Conservation (phyloP, 2,888 invertebrate genomes). For the Linnaemya tessellans region DNA sequence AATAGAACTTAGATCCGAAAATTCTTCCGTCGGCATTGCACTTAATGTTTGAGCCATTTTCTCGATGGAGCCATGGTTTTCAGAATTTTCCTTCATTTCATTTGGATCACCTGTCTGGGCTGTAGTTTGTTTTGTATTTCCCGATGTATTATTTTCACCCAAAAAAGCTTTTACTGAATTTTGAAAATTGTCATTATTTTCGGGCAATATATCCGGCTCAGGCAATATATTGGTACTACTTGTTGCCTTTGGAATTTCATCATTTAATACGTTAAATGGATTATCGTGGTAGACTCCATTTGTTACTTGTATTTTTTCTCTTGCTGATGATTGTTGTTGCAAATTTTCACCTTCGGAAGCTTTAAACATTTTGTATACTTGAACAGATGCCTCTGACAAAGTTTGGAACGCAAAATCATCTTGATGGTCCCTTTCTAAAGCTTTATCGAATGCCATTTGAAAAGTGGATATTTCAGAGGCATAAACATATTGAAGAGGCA, state of each 20-base stretch:
- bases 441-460: conserved; percentile 76
- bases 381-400: conserved; percentile 74
- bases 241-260: background rate
- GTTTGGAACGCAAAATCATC: conserved; percentile 74
- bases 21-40: background rate
- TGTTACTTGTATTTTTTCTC: background rate
- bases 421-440: conserved; percentile 74
- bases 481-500: conserved; percentile 76
- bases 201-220: background rate
- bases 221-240: background rate
- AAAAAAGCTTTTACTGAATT: background rate
- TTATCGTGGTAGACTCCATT: background rate
- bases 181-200: background rate
- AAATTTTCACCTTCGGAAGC: conserved; percentile 65
- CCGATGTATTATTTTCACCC: background rate
- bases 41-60: background rate
- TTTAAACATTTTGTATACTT: conserved; percentile 76
- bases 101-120: background rate
- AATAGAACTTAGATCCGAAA: background rate
- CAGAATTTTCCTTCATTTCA: background rate
- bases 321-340: background rate
- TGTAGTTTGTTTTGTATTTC: background rate
- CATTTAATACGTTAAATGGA: background rate
- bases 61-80: background rate
- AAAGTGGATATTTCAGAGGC: conserved; percentile 79